Evolutionary conservation across 1,140 invertebrate genomes (phyloP), one percentile per base, ranked within the genome.

Genomic region (Dermatophagoides farinae): DNA sequence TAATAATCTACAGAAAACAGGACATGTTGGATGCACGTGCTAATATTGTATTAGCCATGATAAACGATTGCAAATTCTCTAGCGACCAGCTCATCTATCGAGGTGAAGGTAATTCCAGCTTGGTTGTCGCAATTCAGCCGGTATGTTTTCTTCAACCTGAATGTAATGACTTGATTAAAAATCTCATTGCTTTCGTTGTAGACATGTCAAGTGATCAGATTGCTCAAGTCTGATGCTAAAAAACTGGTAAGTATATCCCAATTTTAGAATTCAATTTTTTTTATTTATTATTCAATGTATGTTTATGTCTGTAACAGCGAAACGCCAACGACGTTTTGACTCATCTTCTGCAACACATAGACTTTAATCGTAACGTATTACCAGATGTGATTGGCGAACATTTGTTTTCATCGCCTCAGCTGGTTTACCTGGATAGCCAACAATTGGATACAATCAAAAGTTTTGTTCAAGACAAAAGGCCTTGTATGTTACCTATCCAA

Each of bases 51-150:
- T 31, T 31, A 31, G 31, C 2, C 8, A 31, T 31, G 31, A 31
- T 31, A 2, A 31, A 31, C 31, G 31, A 31, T 31, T 31, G 31
- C 31, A 31, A 31, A 31, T 31, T 31, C 8, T 20, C 38, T 10
- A 37, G 10, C 23, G 60, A 62, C 8, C 9, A 63, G 10, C 18
- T 64, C 8, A 63, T 65, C n/a, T 65, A 65, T 58, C 63, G 64
- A 18, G 64, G 64, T 44, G 64, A 65, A 54, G 64, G 64, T n/a
- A 65, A 65, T 43, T 65, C 64, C 6, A 65, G 57, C 38, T 38
- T 65, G 4, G 64, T 65, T 10, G 44, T 65, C 22, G 64, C 64
- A 11, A 8, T 65, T 37, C 38, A 65, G 53, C n/a, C 43, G 20
- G 63, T 64, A 57, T 23, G 51, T 47, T 8, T 38, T 39, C 51